Evolutionary conservation across 1,140 invertebrate species (phyloP), one percentile per base, ranked within the genome.

Genomic region (Drosophila prosaltans): DNA sequence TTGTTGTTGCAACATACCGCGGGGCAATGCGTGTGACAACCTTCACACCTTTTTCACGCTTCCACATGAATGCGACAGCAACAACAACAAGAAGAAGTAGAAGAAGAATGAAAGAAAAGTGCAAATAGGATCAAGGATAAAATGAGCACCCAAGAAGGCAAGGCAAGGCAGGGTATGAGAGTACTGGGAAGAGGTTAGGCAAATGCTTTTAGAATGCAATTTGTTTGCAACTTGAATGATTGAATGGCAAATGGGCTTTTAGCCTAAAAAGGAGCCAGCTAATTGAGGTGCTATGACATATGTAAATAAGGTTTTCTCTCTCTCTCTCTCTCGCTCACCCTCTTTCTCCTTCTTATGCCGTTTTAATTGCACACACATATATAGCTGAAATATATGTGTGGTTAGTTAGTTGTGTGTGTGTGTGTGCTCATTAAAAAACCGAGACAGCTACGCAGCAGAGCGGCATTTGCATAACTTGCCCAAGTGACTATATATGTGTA

Each of bases 401-500:
- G 43, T 66, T 8, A 48, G 40, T 11, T 4, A 32, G 59, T 60
- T 39, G 41, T 39, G 57, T 48, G 40, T 65, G 59, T 59, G 63
- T 65, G 65, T 86, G 76, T 80, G 79, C 82, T 86, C 82, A 86
- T 86, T 86, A 86, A 86, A 86, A 78, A 86, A 76, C 74, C 75
- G 76, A 86, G 65, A 80, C 82, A 86, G 82, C 74, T 81, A 85
- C 82, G 78, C 81, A 85, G 82, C 69, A 85, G 76, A 85, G 79
- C 69, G 75, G 76, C 82, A 86, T 88, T 86, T 86, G 82, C 82
- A 86, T 86, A 77, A 86, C 71, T 65, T 82, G 63, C 41, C 28
- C 43, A 28, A 55, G 39, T 45, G 58, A 36, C 4, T 36, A 5
- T 36, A 1, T 36, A 5, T 4, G 28, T 30, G 28, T 57, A 58